Base-by-base conservation (phyloP, 2,113 vertebrate species). In the Trinectes maculatus region DNA sequence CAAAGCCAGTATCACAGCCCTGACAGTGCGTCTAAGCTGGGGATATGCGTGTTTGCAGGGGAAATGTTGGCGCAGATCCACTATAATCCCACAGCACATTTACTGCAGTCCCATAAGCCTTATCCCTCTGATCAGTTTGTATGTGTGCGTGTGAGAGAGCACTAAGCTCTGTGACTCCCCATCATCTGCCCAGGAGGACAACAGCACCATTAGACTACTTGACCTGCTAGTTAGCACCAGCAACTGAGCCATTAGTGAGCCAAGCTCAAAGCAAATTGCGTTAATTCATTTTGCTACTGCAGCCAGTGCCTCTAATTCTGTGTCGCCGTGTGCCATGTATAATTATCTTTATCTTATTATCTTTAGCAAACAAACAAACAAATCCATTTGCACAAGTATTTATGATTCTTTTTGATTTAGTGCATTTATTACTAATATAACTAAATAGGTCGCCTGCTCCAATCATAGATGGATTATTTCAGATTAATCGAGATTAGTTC, bases 201-300 rank as follows among this genome's bases (percentile, higher is more conserved):
- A 18, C 1, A 18, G 21, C 1, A 2, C 36, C 53, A 22, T 59
- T 54, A 24, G 18, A 19, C 8, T 55, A 33, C 37, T 53, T 59
- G n/a, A 65, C 59, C 37, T 33, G 37, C 37, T 44, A 24, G 16
- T 34, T 68, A 61, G 19, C 36, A 15, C 21, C 12, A 47, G 48
- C 42, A 31, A 22, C 4, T 11, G 37, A 63, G 16, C 39, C 33
- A 71, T 48, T 40, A 22, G 19, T 15, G 19, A 43, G 21, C 48
- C 31, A 13, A n/a, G 25, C 8, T 28, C 11, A 18, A 3, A 49
- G 36, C 4, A 29, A 42, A 31, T 21, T 13, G 52, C 4, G 7
- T 36, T 10, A 22, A 29, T 36, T 65, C 13, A 31, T 21, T 29
- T 11, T 18, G 10, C 25, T 6, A 8, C 36, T 18, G n/a, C 0